Conservation (phyloP, 2,113 vertebrate genomes). For the Mirounga angustirostris region DNA sequence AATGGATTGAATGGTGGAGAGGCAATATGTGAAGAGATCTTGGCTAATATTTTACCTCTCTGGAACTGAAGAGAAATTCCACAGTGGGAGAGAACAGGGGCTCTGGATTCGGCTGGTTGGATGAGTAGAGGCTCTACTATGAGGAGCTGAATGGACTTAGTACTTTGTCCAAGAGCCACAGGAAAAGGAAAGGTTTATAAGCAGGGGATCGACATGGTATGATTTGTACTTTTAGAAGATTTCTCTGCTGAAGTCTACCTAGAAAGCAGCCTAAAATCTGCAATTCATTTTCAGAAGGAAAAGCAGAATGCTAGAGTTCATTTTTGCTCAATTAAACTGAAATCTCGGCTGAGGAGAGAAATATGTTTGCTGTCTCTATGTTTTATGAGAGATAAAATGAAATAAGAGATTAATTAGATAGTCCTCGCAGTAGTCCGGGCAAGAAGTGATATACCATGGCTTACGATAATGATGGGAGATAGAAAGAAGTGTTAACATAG, state of each 20-base stretch:
- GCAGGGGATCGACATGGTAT: background rate
- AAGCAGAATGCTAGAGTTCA: background rate
- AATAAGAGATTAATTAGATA: background rate
- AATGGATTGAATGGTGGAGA: background rate
- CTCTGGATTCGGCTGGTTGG: background rate
- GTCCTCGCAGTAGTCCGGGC: background rate
- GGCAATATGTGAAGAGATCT: background rate
- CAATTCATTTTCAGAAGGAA: background rate
- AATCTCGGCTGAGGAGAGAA: background rate
- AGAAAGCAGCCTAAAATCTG: background rate
- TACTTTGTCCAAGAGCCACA: background rate
- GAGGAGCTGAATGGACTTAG: background rate
- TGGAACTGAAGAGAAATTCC: background rate
- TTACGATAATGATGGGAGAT: background rate
- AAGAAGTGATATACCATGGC: background rate
- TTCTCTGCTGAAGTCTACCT: background rate
- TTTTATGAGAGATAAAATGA: background rate
- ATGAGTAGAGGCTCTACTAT: background rate
- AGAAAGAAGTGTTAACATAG: background rate
- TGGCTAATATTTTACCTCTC: background rate
- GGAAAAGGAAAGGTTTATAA: background rate
- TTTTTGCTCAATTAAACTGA: background rate
- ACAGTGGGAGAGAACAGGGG: background rate
- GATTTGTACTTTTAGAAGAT: background rate
- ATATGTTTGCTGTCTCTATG: background rate